These are phyloP conservation scores for Clamator glandarius DNA, from an alignment of 2,797 vertebrate species.

Conservation along the genomic window DNA sequence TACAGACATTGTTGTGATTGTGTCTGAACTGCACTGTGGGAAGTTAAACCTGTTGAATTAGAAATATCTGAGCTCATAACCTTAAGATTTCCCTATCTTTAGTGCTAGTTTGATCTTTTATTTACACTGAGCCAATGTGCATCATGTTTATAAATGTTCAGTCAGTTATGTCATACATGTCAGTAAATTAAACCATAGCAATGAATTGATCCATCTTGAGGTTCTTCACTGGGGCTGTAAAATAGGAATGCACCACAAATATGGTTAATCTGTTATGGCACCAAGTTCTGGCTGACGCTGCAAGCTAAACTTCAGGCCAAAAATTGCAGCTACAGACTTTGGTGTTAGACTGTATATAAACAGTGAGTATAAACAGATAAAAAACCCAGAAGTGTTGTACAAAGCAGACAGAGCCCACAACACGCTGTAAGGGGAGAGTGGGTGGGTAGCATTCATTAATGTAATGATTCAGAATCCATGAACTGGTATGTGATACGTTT, in stretches of 20 bases:
- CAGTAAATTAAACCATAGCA: background rate
- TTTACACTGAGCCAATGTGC: background rate
- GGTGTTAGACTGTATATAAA: background rate
- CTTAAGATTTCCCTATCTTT: background rate
- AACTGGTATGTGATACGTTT: background rate
- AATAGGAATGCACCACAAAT: background rate
- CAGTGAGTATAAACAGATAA: background rate
- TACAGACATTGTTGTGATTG: background rate
- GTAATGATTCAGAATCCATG: background rate
- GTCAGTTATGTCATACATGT: background rate
- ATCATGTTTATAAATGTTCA: accelerated
- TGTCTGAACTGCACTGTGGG: background rate
- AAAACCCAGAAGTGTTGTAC: background rate
- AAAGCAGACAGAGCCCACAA: background rate
- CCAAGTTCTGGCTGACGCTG: accelerated
- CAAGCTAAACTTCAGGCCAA: background rate
- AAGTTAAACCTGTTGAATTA: background rate
- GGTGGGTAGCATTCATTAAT: background rate
- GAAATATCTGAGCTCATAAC: background rate
- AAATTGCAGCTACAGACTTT: background rate
- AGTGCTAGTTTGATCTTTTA: background rate
- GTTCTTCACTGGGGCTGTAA: background rate
- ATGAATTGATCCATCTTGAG: background rate
- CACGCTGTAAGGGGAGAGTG: background rate
- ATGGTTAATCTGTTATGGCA: background rate